Evolutionary conservation across 2,888 invertebrate genomes (phyloP), one percentile per base, ranked within the genome.

Genomic region (Sylvicola fuscatus): DNA sequence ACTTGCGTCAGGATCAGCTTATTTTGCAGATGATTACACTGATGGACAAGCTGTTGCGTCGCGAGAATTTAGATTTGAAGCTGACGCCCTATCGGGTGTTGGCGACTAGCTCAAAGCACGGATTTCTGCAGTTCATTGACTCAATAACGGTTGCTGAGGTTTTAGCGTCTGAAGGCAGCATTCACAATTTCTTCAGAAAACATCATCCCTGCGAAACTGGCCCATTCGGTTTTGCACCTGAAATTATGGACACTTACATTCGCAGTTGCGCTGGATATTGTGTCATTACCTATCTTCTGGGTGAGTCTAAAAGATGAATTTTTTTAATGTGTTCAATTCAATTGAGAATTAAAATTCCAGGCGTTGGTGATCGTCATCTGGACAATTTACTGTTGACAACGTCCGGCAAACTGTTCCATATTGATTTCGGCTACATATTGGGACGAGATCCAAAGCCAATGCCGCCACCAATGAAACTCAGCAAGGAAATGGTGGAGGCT

Each of bases 381-480:
- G 97, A 99, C 61, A 99, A 99, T 63, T 62, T 99, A 31, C 68
- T 99, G 31, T 66, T 99, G 3, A 92, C 95, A 4, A 75, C 73
- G 28, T 70, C 74, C 36, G 97, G 97, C 27, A 84, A 84, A 46
- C 61, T 95, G 34, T 93, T 95, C 61, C 95, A 95, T 60, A 92
- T 95, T 44, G 95, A 95, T 64, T 99, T 98, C 61, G 97, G 97
- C 2, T 98, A 90, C 60, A 87, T 93, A 54, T 66, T 98, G 39
- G 98, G 95, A 1, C 69, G 95, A 32, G 98, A 99, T 64, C 98
- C 98, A 3, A 99, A 99, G 60, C 95, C 95, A 2, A 68, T 97
- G 54, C 97, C 97, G 2, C 95, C 98, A 10, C 95, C 97, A 5
- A 98, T 99, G 93, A 97, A 95, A 60, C 67, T 99, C 30, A 93